Evolutionary conservation across 2,888 invertebrate species (phyloP), one percentile per base, ranked within the genome.

Genomic region (Drosophila leonis): DNA sequence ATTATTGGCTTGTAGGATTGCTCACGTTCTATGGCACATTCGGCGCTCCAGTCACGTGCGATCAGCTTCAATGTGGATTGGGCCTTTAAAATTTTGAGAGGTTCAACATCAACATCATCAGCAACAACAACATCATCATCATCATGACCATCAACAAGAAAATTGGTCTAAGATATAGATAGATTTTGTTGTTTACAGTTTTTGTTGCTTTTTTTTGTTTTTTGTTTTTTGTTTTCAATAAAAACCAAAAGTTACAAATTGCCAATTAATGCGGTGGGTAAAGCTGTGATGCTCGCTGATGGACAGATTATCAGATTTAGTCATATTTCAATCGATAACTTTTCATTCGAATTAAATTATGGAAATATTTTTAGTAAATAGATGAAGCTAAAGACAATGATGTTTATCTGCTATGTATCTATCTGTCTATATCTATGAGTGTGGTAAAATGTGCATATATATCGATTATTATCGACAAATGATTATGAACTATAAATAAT

Each of bases 31-130:
- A 94, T 94, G 0, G 95, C 95, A 0, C 99, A 98, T 75, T 96
- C 95, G 0, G 94, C 94, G 87, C 98, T 98, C 99, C 99, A 99
- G 92, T 99, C 99, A 0, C 99, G 94, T n/a, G 98, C 98, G 88
- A 99, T 95, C 92, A 99, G 98, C 92, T 98, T 98, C 80, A 99
- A 93, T 4, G 98, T 98, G 20, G 97, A 97, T 92, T 98, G 97
- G 39, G 99, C 98, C 94, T 98, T 92, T 91, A 93, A 92, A 91
- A 92, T 91, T 92, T 92, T 90, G 75, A 92, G 91, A 90, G 91
- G 91, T 90, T 93, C 93, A 91, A 92, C 91, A 76, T 65, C 67
- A 90, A 85, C 92, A 72, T 89, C 89, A 72, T 59, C 91, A 76
- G 61, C 67, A 89, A 86, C 91, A 76, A 63, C 68, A 88, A 85